Conservation (phyloP, 2,113 vertebrate species). For the Malurus elegans region DNA sequence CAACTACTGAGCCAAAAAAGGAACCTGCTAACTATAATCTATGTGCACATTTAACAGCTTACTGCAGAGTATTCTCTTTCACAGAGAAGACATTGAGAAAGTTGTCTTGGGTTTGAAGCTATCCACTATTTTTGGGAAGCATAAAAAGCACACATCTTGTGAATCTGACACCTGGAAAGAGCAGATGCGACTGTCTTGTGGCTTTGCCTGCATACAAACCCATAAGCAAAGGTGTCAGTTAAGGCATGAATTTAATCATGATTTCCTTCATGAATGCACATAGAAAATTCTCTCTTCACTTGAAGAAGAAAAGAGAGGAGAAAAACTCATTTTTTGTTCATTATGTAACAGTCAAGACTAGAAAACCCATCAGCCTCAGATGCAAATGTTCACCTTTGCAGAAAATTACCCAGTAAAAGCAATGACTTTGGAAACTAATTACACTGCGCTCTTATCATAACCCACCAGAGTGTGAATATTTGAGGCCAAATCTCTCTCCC, state of each 20-base stretch:
- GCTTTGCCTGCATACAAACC: background rate
- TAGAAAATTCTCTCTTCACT: background rate
- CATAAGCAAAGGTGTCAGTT: background rate
- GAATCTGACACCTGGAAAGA: background rate
- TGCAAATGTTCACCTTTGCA: background rate
- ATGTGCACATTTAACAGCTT: background rate
- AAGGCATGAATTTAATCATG: background rate
- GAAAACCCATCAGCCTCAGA: background rate
- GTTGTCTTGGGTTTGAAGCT: background rate
- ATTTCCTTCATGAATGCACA: background rate
- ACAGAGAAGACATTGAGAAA: background rate
- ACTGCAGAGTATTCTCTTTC: background rate
- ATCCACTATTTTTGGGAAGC: background rate
- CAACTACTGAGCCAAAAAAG: background rate
- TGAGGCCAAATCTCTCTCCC: background rate
- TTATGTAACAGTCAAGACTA: background rate
- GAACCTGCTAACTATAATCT: background rate
- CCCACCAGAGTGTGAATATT: background rate
- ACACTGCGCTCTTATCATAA: background rate
- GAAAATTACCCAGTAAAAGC: background rate
- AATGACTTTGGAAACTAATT: background rate
- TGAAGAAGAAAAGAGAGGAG: background rate
- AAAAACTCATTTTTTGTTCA: background rate
- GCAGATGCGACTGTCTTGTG: background rate
- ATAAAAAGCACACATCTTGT: background rate